Percentiles rank a stretch among this genome's conserved stretches.
phyloP scores from a whole-genome alignment of 2,113 vertebrate genomes.

The Lagopus leucura region DNA sequence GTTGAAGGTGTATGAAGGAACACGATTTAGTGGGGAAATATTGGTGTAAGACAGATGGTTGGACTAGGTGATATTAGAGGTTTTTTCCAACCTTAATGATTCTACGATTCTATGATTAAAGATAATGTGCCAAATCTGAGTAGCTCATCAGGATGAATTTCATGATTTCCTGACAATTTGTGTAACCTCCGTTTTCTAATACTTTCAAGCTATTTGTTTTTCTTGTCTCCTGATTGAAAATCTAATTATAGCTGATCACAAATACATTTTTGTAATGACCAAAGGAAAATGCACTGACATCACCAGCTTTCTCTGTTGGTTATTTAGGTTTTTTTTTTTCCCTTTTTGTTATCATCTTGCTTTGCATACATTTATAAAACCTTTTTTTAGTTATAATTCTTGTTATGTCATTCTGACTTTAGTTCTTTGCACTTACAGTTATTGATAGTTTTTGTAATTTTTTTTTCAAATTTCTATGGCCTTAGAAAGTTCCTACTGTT shows the following conservation, averaged over 20 bases:
- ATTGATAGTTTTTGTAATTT: background rate
- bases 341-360: background rate
- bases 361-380: background rate
- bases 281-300: background rate
- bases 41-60: too few species aligned
- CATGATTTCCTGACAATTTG: background rate
- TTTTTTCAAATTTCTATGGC: background rate
- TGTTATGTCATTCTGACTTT: background rate
- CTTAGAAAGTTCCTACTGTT: background rate
- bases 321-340: background rate
- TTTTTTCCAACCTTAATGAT: too few species aligned
- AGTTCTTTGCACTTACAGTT: background rate
- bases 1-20: too few species aligned
- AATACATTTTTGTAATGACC: background rate
- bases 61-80: too few species aligned
- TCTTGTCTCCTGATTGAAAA: background rate
- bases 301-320: background rate
- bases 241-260: background rate
- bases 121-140: background rate
- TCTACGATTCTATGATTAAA: background rate
- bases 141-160: background rate
- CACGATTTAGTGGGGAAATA: too few species aligned
- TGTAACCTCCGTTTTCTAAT: background rate
- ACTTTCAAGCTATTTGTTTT: background rate
- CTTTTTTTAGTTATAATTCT: background rate